A percentile compares a stretch with the other conserved stretches of the same genome.
Conservation (phyloP, 2,113 vertebrate genomes). For the Solenodon paradoxus region DNA sequence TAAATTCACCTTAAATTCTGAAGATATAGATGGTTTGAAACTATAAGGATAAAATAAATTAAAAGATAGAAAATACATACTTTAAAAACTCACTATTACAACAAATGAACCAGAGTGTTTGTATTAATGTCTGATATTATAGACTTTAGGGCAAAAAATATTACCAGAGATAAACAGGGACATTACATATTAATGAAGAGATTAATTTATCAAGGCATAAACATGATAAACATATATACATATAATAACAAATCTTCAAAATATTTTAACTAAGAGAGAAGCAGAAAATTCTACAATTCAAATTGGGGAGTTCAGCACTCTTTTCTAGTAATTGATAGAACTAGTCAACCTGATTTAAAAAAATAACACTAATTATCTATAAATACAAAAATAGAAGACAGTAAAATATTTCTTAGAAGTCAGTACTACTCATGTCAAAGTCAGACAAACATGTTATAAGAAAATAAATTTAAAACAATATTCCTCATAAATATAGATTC, state of each 20-base stretch:
- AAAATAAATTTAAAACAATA: too few relatives aligned
- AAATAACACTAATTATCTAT: not conserved
- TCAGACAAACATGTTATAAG: too few relatives aligned
- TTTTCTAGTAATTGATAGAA: not conserved
- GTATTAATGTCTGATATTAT: not conserved
- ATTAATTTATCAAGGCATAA: not conserved
- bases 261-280: not conserved
- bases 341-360: not conserved
- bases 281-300: not conserved
- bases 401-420: not conserved
- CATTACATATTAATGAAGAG: not conserved
- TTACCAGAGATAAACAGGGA: not conserved
- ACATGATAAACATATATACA: not conserved
- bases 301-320: not conserved
- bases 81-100: not conserved
- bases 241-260: not conserved
- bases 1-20: not conserved
- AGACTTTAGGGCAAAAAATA: not conserved
- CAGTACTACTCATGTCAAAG: too few relatives aligned
- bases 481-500: too few relatives aligned
- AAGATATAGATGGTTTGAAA: not conserved
- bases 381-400: not conserved
- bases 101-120: not conserved
- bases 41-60: not conserved
- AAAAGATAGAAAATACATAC: not conserved